Evolutionary conservation across 2,888 invertebrate genomes (phyloP), one percentile per base, ranked within the genome.

Genomic region (Galeruca laticollis): DNA sequence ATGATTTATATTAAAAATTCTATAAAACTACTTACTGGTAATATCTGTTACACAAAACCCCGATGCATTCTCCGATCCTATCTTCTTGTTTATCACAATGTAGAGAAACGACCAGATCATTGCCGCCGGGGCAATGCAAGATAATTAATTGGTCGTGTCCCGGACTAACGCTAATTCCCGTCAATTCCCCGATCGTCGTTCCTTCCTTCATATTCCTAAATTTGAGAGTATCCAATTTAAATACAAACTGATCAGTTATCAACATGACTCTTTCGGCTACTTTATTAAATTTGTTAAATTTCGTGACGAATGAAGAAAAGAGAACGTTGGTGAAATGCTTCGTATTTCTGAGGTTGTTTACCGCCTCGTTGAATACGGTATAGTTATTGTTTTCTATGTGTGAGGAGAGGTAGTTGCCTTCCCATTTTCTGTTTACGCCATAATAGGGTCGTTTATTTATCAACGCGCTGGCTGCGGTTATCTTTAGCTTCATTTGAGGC

Each of bases 191-290:
- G 20, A 85, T 70, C 8, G 78, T 76, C n/a, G 84, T 80, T 11
- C 94, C 94, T 77, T 94, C 93, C 84, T 93, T 94, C 89, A 98
- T 91, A 56, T 93, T 91, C 81, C 94, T 95, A 86, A 96, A 98
- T 81, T 94, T 96, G 78, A 90, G 87, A 2, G 91, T 90, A 80
- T 98, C 97, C 78, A 98, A 87, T 83, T 98, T 98, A 86, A 93
- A 97, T 76, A 98, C 90, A 37, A 90, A 90, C 21, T 89, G 88
- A 76, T 97, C 96, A 0, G 97, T 97, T 73, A 98, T 87, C 35
- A 97, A 88, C 74, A 98, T 86, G n/a, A 94, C 95, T 67, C 98
- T 89, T 83, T 96, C 96, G 0, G 96, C 94, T 8, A 79, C 79
- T 75, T 90, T 89, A 81, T 88, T 88, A 78, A 88, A 88, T 75